These are phyloP conservation scores for Brachycybe producta DNA, from an alignment of 2,888 invertebrate species.

Conservation along the genomic window DNA sequence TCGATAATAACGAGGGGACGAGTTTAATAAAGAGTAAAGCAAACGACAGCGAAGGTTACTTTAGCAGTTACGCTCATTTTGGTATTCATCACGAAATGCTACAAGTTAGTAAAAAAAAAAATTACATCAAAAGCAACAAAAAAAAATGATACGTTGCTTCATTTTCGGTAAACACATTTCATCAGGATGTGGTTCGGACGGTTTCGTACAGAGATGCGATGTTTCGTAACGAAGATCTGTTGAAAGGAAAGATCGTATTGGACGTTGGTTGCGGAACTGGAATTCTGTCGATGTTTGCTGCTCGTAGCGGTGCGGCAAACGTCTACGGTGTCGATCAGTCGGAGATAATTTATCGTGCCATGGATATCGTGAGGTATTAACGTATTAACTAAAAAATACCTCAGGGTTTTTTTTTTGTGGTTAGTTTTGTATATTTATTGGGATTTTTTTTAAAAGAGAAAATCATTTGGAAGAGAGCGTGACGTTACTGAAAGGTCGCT, in stretches of 20 bases:
- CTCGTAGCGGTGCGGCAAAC: conserved; percentile 73
- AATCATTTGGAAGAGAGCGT: conserved; percentile 60
- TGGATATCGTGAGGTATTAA: conserved; percentile 36
- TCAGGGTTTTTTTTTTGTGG: not conserved
- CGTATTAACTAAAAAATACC: not conserved
- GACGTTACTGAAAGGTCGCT: conserved; percentile 63
- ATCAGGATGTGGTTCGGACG: conserved; percentile 68
- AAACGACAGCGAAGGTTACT: conserved; percentile 51
- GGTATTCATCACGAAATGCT: conserved; percentile 92
- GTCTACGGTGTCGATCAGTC: conserved; percentile 42
- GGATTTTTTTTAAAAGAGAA: conserved; percentile 41
- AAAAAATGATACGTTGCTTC: not conserved
- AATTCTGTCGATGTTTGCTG: conserved; percentile 78
- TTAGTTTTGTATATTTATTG: not conserved
- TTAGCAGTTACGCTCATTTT: conserved; percentile 69
- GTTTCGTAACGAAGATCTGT: conserved; percentile 51
- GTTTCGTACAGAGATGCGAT: conserved; percentile 76
- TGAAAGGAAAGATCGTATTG: conserved; percentile 58
- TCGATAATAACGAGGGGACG: not conserved
- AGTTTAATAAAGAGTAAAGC: not conserved
- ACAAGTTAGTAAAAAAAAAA: too few species aligned
- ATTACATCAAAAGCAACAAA: too few species aligned
- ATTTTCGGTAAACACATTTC: too few species aligned
- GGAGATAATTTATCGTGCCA: conserved; percentile 37
- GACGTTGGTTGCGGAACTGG: conserved; percentile 45